These are phyloP conservation scores for Pseudomyrmex gracilis DNA, from an alignment of 1,140 invertebrate species.

Conservation along the genomic window DNA sequence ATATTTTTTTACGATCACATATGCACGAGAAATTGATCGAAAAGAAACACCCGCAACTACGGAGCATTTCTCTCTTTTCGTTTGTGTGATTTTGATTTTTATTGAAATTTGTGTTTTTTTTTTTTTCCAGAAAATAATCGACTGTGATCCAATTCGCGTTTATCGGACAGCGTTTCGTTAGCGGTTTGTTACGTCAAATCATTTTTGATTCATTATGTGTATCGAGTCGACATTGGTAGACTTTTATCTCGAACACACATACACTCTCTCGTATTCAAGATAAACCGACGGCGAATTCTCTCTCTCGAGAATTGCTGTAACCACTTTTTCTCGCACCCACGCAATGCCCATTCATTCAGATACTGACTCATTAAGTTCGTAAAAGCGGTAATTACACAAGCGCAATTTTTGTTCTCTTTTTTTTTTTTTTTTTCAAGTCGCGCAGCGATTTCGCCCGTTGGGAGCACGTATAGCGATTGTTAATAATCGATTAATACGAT, in stretches of 20 bases:
- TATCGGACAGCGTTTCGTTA: too few relatives aligned
- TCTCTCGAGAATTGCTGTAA: slow-evolving; percentile 53
- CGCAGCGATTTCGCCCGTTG: slow-evolving; percentile 15
- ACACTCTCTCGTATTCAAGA: slow-evolving; percentile 58
- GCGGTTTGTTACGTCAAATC: too few relatives aligned
- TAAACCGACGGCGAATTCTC: slow-evolving; percentile 61
- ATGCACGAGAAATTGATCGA: not conserved
- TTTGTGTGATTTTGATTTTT: too few relatives aligned
- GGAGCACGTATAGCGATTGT: slow-evolving; percentile 7
- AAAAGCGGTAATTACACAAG: slow-evolving; percentile 64
- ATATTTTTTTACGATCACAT: not conserved
- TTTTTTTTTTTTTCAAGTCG: not conserved
- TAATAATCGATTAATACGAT: slow-evolving; percentile 10
- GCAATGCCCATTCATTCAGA: slow-evolving; percentile 77
- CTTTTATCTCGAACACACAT: not conserved
- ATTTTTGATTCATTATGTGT: slow-evolving; percentile 45
- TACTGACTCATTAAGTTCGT: slow-evolving; percentile 70
- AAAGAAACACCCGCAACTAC: not conserved
- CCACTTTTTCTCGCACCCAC: slow-evolving; percentile 46
- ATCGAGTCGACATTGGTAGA: slow-evolving; percentile 65
- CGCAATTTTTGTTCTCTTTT: slow-evolving; percentile 43
- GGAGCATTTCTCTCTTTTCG: not conserved
- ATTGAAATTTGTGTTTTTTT: too few relatives aligned
- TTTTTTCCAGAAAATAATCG: not conserved
- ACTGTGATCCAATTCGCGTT: slow-evolving; percentile 17